Conservation (phyloP, 2,113 vertebrate genomes). For the Charina bottae region DNA sequence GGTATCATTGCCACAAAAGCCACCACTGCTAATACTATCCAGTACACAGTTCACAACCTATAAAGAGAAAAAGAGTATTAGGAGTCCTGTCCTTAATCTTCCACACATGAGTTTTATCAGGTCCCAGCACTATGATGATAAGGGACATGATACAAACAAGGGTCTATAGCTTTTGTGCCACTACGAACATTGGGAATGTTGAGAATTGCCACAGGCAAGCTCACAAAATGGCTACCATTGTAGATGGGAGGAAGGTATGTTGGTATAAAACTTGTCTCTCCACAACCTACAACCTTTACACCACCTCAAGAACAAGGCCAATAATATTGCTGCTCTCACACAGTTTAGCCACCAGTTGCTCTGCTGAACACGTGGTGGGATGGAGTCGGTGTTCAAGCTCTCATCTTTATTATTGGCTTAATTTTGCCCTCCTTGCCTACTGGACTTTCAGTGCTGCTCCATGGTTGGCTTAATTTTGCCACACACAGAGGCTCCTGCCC, state of each 20-base stretch:
- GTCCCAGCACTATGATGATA: not conserved
- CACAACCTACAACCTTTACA: too few relatives aligned
- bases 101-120: not conserved
- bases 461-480: not conserved
- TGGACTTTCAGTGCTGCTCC: not conserved
- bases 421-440: not conserved
- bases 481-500: too few relatives aligned
- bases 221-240: not conserved
- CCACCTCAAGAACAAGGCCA: too few relatives aligned
- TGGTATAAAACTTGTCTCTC: too few relatives aligned
- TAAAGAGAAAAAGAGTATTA: not conserved
- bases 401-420: not conserved
- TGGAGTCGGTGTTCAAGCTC: not conserved
- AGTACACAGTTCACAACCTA: constrained; percentile 77
- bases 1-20: constrained; percentile 89
- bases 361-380: not conserved
- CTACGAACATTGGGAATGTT: not conserved
- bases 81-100: not conserved
- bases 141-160: not conserved
- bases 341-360: not conserved
- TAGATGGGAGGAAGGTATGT: not conserved
- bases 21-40: constrained; percentile 84
- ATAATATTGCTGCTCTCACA: too few relatives aligned
- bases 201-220: not conserved
- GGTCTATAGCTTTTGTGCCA: not conserved